Base-by-base conservation (phyloP, 2,888 invertebrate species). In the Caradrina clavipalpis region DNA sequence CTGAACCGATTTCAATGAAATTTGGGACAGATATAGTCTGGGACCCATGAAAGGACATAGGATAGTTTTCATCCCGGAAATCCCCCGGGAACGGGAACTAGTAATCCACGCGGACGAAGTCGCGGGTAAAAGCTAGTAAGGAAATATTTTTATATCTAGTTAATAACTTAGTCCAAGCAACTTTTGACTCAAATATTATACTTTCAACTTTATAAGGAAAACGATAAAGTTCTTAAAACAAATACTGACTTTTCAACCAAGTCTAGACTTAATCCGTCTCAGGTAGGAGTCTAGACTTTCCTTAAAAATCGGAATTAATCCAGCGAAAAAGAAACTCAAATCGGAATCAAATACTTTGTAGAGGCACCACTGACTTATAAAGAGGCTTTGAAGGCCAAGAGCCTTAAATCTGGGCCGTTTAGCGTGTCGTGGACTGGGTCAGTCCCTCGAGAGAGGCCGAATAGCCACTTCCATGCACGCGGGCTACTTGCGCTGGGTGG, bases 401-500 rank as follows among this genome's bases (percentile, higher is more conserved):
- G 50, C 19, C 62, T 66, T 80, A 76, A 80, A 80, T 80, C 68
- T 80, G 68, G 45, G 35, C 51, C 80, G 56, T 80, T 84, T 82
- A 73, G 61, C 60, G 77, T 74, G 69, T 73, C 71, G 50, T 51
- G 64, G 78, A 53, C 58, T 42, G 77, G 74, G 73, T 60, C 72
- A 65, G 78, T 76, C 81, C 78, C 75, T 66, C 15, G 73, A 69
- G 78, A 69, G 76, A 60, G 65, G 61, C 59, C 67, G 54, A 69
- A 78, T 80, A 59, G 74, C 72, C 73, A 76, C 81, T 84, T 83
- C 61, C 69, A 57, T 63, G 67, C 83, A 78, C 71, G 81, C 85
- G 58, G 68, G 68, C 49, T 62, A 51, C 58, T 69, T 62, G 51
- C 59, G 21, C 11, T 15, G 39, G 8, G 3, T n/a, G 58, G 61